These are phyloP conservation scores for Poecilobothrus nobilitatus DNA, from an alignment of 2,888 invertebrate species.

Conservation along the genomic window DNA sequence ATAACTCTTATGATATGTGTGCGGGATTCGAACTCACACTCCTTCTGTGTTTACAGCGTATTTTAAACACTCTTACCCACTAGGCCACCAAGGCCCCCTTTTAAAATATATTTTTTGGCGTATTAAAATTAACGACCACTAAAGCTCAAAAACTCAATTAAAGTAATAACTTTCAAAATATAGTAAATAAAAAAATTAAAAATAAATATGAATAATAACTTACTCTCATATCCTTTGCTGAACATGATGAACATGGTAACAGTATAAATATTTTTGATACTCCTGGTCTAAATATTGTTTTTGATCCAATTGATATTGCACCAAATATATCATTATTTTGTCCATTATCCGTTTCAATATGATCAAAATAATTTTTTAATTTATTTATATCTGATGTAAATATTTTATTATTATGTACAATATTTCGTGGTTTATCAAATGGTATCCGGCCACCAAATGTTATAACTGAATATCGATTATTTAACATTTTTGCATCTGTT, in stretches of 20 bases:
- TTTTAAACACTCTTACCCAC: no score
- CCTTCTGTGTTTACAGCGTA: no score
- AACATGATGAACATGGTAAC: slow-evolving; percentile 70
- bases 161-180: no score
- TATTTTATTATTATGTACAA: slow-evolving; percentile 61
- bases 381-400: slow-evolving; percentile 56
- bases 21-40: no score
- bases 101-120: no score
- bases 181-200: no score
- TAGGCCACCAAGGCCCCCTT: no score
- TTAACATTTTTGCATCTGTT: slow-evolving; percentile 51
- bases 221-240: slow-evolving; percentile 59
- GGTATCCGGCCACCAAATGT: slow-evolving; percentile 74
- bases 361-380: slow-evolving; percentile 59
- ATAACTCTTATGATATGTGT: no score
- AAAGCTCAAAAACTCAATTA: no score
- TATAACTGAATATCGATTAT: slow-evolving; percentile 75
- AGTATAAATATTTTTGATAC: slow-evolving; percentile 75
- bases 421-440: slow-evolving; percentile 60
- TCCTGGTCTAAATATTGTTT: slow-evolving; percentile 65
- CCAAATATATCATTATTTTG: slow-evolving; percentile 60
- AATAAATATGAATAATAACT: no score
- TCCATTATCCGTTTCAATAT: slow-evolving; percentile 55
- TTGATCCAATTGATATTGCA: slow-evolving; percentile 64
- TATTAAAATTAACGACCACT: no score